Conservation (phyloP, 2,797 vertebrate species). For the Bradypodion ventrale region DNA sequence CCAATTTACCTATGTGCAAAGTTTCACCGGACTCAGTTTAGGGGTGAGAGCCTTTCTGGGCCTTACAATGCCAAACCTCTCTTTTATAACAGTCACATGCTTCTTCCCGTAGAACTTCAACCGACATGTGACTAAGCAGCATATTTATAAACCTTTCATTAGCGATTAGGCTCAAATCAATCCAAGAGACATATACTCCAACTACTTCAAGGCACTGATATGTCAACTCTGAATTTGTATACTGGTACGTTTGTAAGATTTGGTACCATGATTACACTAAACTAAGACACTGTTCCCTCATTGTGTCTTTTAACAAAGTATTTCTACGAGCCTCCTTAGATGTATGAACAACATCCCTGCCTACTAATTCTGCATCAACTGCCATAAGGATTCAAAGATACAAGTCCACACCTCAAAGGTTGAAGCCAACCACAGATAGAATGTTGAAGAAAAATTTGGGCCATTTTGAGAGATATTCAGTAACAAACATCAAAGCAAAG, state of each 20-base stretch:
- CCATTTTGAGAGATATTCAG: constrained; percentile 94
- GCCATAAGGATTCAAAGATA: constrained; percentile 97
- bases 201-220: constrained; percentile 99
- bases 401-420: constrained; percentile 91
- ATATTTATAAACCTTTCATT: constrained; percentile 98
- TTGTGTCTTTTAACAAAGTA: constrained; percentile 92
- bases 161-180: constrained; percentile 96
- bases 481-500: constrained; percentile 92
- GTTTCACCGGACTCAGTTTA: no score
- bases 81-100: constrained; percentile 97
- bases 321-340: constrained; percentile 94
- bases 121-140: constrained; percentile 96
- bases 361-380: constrained; percentile 94
- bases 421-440: constrained; percentile 91
- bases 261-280: constrained; percentile 99
- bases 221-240: constrained; percentile 91
- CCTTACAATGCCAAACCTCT: no score
- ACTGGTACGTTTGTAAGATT: constrained; percentile 95
- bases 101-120: constrained; percentile 96
- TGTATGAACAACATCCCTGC: constrained; percentile 91
- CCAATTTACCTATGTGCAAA: no score
- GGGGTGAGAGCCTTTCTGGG: no score
- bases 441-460: constrained; percentile 98
- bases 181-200: constrained; percentile 96
- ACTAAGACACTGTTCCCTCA: constrained; percentile 95